phyloP scores from a whole-genome alignment of 2,888 invertebrate genomes.

The Spilarctia lutea region DNA sequence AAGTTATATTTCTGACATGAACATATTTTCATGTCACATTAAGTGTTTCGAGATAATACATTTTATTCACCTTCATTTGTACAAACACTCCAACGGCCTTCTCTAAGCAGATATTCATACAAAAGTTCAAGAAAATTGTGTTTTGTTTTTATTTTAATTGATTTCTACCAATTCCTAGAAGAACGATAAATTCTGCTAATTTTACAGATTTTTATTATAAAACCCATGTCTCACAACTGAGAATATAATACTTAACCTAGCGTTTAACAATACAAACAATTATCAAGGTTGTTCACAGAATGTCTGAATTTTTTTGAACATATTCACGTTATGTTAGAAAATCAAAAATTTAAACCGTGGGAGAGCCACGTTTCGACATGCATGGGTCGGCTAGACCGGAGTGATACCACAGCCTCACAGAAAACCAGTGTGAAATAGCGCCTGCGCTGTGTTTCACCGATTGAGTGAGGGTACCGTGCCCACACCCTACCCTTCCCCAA shows the following conservation, averaged over 20 bases:
- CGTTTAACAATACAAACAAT: background rate
- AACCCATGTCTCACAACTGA: background rate
- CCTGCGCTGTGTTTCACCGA: no score
- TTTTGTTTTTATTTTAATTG: background rate
- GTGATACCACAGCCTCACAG: no score
- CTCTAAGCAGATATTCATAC: background rate
- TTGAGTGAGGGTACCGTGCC: no score
- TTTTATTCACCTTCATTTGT: background rate
- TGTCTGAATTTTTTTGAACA: background rate
- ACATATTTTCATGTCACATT: background rate
- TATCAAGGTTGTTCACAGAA: background rate
- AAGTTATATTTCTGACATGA: background rate
- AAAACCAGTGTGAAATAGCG: no score
- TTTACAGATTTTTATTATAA: background rate
- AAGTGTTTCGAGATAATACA: background rate
- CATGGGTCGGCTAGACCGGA: no score
- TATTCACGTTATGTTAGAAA: background rate
- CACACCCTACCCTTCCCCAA: no score
- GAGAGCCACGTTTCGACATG: no score
- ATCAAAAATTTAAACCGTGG: no score
- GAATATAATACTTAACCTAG: background rate
- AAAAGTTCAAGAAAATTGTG: background rate
- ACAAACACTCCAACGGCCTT: background rate
- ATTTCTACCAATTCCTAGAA: background rate
- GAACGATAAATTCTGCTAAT: no score